A percentile compares a stretch with the other conserved stretches of the same genome.
These are phyloP conservation scores for Ciconia nigra DNA, from an alignment of 2,797 vertebrate species.

Conservation along the genomic window DNA sequence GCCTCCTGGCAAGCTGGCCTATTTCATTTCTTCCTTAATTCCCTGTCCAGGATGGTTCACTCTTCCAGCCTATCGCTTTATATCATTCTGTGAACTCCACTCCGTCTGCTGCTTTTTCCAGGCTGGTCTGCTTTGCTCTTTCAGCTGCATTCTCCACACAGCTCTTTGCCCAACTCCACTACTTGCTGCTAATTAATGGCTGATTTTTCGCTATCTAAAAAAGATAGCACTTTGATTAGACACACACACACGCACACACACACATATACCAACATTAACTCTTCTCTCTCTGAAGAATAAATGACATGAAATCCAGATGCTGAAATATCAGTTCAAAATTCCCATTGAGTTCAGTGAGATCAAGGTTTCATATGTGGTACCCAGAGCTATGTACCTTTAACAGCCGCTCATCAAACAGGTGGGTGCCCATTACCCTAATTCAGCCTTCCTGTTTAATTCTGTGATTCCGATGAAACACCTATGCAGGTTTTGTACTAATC, in stretches of 20 bases:
- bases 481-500: neutral
- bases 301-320: neutral
- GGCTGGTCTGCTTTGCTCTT: constrained; percentile 1
- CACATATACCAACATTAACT: neutral
- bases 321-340: neutral
- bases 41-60: neutral
- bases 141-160: neutral
- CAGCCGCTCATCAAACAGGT: neutral
- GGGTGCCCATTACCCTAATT: neutral
- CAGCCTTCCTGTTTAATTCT: neutral
- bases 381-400: neutral
- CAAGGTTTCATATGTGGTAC: neutral
- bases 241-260: neutral
- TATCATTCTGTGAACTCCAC: neutral
- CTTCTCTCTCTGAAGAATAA: neutral
- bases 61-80: neutral
- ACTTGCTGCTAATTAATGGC: constrained; percentile 47
- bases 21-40: neutral
- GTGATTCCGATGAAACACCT: neutral
- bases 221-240: constrained; percentile 2
- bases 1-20: constrained; percentile 5
- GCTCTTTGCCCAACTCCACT: constrained; percentile 1
- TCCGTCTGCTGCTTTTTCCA: neutral
- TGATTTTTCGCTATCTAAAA: constrained; percentile 9
- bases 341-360: neutral